A percentile compares a stretch with the other conserved stretches of the same genome.
Evolutionary conservation across 2,888 invertebrate genomes (phyloP).

Genomic region (Cheilosia variabilis): DNA sequence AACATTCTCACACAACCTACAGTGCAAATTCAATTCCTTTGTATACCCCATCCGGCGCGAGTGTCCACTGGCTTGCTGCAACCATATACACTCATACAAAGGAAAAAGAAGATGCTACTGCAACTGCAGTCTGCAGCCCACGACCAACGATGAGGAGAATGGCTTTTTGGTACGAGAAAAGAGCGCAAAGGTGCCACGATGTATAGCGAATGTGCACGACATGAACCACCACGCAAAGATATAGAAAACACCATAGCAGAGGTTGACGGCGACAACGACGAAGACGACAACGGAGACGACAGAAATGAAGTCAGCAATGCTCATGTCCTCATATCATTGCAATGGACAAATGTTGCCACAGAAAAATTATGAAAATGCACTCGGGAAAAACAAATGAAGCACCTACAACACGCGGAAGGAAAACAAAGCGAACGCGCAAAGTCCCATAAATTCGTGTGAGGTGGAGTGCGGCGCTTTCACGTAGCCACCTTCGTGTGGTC

Average conservation of each 20-base stretch:
- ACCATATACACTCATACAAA: conserved; percentile 45
- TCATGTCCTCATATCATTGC: conserved; percentile 75
- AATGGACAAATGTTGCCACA: conserved; percentile 75
- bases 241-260: conserved; percentile 18
- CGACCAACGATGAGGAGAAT: conserved; percentile 46
- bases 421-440: conserved; percentile 65
- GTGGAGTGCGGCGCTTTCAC: conserved; percentile 58
- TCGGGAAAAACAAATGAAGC: conserved; percentile 68
- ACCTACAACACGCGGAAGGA: conserved; percentile 69
- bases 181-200: conserved; percentile 74
- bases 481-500: conserved; percentile 57
- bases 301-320: conserved; percentile 70
- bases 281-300: conserved; percentile 15
- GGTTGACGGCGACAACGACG: conserved; percentile 36
- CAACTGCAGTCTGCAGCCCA: conserved; percentile 51
- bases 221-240: conserved; percentile 67
- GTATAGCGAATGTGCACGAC: conserved; percentile 71
- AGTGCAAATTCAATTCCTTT: conserved; percentile 62
- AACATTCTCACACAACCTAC: conserved; percentile 82
- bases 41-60: conserved; percentile 51
- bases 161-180: conserved; percentile 61
- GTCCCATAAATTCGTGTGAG: conserved; percentile 67
- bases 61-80: conserved; percentile 57
- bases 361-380: conserved; percentile 74
- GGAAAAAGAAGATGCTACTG: conserved; percentile 73